Base-by-base conservation (phyloP, 2,888 invertebrate species). In the Amblyjoppa proteus region DNA sequence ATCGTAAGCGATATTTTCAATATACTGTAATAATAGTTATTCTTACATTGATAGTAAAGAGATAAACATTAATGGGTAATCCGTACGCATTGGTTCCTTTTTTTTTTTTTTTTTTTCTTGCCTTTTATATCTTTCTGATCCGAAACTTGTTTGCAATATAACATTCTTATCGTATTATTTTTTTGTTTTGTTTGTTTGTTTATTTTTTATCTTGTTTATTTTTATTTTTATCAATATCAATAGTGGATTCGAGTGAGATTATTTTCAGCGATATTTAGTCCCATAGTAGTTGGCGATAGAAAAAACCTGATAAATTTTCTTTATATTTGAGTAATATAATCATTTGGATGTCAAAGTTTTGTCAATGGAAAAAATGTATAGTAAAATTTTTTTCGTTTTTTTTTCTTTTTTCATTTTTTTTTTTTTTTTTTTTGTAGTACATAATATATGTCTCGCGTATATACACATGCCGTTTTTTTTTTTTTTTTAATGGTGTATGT, bases 201-300 rank as follows among this genome's bases (percentile, higher is more conserved):
- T 5, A 13, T 56, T 77, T 68, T 45, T 25, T 56, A 7, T 45
- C 7, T 56, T 56, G 7, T 13, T 49, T 76, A 51, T 64, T 49
- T 68, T 25, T 56, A 34, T 38, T 28, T 51, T 53, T 70, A 64
- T 79, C 28, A 75, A 73, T 77, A 58, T 58, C 53, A 81, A 81
- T 70, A 79, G 53, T 75, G 78, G 78, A 82, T 49, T 81, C 78
- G 74, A 85, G 78, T 81, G 78, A 85, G 70, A 78, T 74, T 82
- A 82, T 85, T 90, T 90, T 89, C 86, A 91, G 88, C 90, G 88
- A 89, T 90, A 91, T 58, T 91, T 91, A 91, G 91, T 91, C 92
- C 90, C 91, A 91, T 91, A 91, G 89, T 89, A 89, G 87, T 91
- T 90, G 90, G 90, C 90, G 90, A 91, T 91, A 91, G 91, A 91